A percentile compares a stretch with the other conserved stretches of the same genome.
Conservation (phyloP, 2,888 invertebrate genomes). For the Alsophila aescularia region DNA sequence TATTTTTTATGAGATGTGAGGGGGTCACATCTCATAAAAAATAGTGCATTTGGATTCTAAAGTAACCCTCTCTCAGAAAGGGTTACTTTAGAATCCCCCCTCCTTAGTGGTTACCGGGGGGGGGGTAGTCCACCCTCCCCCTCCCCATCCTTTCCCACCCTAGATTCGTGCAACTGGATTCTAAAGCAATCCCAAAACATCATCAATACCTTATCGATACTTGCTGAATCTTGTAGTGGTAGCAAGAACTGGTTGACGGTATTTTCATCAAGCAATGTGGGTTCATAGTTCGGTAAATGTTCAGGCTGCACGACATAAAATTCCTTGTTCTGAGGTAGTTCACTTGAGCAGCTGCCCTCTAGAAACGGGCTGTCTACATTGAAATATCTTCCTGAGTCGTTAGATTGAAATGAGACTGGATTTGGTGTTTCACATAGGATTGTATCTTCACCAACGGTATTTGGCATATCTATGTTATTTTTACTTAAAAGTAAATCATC, state of each 20-base stretch:
- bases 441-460: slow-evolving; percentile 21
- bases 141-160: no score
- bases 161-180: no score
- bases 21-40: no score
- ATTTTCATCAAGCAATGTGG: slow-evolving; percentile 72
- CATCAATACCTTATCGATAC: slow-evolving; percentile 49
- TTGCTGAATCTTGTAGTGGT: slow-evolving; percentile 59
- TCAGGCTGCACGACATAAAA: slow-evolving; percentile 62
- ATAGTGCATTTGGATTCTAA: no score
- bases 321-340: slow-evolving; percentile 45
- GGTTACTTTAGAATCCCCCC: no score
- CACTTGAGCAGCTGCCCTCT: slow-evolving; percentile 39
- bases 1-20: no score
- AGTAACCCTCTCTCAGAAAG: no score
- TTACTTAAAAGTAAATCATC: slow-evolving; percentile 63
- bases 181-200: neutral
- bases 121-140: no score
- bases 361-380: slow-evolving; percentile 54
- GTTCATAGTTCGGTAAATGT: slow-evolving; percentile 65
- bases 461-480: slow-evolving; percentile 15
- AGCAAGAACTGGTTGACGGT: slow-evolving; percentile 76
- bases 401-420: slow-evolving; percentile 61
- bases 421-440: slow-evolving; percentile 33
- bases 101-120: no score
- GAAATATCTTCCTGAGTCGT: slow-evolving; percentile 63